Evolutionary conservation across 2,888 invertebrate species (phyloP), one percentile per base, ranked within the genome.

Genomic region (Marasmarcha lunaedactyla): DNA sequence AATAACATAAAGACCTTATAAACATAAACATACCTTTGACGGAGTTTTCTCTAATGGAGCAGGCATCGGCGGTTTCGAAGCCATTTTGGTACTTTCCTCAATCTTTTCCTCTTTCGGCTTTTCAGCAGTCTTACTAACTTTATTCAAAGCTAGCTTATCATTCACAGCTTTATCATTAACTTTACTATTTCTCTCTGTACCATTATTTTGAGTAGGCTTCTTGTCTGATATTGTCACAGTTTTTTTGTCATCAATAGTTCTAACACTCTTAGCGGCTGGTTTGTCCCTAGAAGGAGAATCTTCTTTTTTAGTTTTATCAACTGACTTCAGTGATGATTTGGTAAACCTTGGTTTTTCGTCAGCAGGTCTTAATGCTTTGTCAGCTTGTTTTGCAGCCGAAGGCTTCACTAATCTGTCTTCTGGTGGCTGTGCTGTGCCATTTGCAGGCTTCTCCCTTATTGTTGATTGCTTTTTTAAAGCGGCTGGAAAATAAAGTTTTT

Each of bases 241-340:
- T 54, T 81, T 81, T 53, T 77, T 81, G 11, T 77, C 78, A 57
- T 83, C 81, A 37, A 78, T 72, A 37, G 77, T 78, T 59, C 67
- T 69, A 1, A 78, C 74, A 42, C 63, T 74, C 60, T 54, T 72
- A 33, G 78, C 49, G 15, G 66, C 52, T 33, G 81, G 63, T 57
- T 55, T 76, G 37, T 76, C 76, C 41, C 58, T 54, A 14, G 40
- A 6, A n/a, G 9, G 11, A 1, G 39, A n/a, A 14, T 40, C 41
- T 20, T 43, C 39, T 52, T 68, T 77, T 13, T 60, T 47, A 13
- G 61, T 50, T 43, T 55, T 61, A 11, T 62, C 59, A 15, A 50
- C 52, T 26, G 60, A 52, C 50, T 59, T 65, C 11, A 62, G 43
- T 5, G 51, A 47, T 1, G 77, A 59, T 56, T 70, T 79, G 0